A percentile compares a stretch with the other conserved stretches of the same genome.
Conservation (phyloP, 2,888 invertebrate genomes). For the Saturnia pavonia region DNA sequence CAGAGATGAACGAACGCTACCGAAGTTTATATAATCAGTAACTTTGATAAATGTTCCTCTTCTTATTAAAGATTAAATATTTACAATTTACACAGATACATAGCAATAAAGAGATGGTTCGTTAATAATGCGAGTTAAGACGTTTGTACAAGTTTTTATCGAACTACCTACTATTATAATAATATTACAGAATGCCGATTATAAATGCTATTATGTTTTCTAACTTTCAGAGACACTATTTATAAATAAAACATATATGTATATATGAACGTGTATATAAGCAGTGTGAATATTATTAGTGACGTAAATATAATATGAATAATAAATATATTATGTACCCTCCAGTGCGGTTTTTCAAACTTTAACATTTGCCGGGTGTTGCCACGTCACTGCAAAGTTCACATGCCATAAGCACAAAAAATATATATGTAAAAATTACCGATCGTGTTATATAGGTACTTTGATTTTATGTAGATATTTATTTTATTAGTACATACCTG, state of each 20-base stretch:
- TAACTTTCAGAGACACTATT: constrained; percentile 84
- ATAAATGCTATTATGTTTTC: constrained; percentile 79
- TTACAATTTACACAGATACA: constrained; percentile 79
- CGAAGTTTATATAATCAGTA: constrained; percentile 72
- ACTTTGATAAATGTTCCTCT: constrained; percentile 82
- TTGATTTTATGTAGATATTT: constrained; percentile 53
- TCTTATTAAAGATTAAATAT: constrained; percentile 81
- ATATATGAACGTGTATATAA: constrained; percentile 84
- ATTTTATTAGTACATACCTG: constrained; percentile 57
- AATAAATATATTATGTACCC: constrained; percentile 52
- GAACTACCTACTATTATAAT: constrained; percentile 59
- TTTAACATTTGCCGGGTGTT: constrained; percentile 75
- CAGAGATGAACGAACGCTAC: constrained; percentile 75
- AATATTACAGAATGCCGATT: constrained; percentile 73
- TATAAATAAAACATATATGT: constrained; percentile 81
- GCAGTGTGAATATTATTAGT: constrained; percentile 65
- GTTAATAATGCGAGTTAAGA: constrained; percentile 73
- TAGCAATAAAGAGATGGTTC: constrained; percentile 79
- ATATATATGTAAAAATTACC: constrained; percentile 44
- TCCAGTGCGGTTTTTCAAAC: constrained; percentile 83
- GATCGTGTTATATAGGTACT: constrained; percentile 40
- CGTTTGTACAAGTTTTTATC: constrained; percentile 80
- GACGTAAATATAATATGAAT: constrained; percentile 59
- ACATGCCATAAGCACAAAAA: constrained; percentile 77
- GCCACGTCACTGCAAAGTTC: constrained; percentile 72